Evolutionary conservation across 2,888 invertebrate species (phyloP).

Genomic region (Steromphala cineraria): DNA sequence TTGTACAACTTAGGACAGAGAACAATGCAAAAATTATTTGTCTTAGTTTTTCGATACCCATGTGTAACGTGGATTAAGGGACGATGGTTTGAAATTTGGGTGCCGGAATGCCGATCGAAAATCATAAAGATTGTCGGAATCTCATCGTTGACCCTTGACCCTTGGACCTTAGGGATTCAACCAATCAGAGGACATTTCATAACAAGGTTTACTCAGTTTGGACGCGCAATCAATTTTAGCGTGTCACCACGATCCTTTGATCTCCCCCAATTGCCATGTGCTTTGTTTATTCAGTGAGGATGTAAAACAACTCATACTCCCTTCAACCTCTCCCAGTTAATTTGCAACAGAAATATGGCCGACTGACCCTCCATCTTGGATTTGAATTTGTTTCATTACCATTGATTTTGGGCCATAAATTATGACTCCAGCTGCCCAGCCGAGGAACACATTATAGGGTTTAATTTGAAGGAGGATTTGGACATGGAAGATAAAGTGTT

Average conservation of each 20-base stretch:
- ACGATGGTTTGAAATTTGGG: conserved; percentile 3
- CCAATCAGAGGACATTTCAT: conserved; percentile 12
- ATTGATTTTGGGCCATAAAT: conserved; percentile 16
- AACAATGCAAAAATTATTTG: conserved; percentile 20
- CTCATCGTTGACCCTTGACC: conserved; percentile 5
- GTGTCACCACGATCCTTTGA: conserved; percentile 13
- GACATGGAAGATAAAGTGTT: conserved; percentile 1
- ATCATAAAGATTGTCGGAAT: conserved; percentile 10
- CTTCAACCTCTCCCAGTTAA: not conserved
- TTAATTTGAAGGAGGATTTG: conserved; percentile 20
- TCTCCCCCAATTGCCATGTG: not conserved
- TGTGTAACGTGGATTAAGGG: not conserved
- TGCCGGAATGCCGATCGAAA: conserved; percentile 2
- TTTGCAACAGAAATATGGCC: conserved; percentile 17
- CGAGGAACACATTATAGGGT: not conserved
- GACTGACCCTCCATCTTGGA: not conserved
- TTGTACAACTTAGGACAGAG: conserved; percentile 7
- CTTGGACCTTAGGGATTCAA: not conserved
- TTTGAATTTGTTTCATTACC: conserved; percentile 19
- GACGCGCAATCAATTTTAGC: conserved; percentile 9
- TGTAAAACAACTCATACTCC: conserved; percentile 15
- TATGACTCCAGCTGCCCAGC: not conserved
- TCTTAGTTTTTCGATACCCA: conserved; percentile 10
- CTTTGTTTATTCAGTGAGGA: conserved; percentile 9
- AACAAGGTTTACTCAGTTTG: conserved; percentile 11